Conservation (phyloP, 1,140 invertebrate species). For the Callitettix versicolor region DNA sequence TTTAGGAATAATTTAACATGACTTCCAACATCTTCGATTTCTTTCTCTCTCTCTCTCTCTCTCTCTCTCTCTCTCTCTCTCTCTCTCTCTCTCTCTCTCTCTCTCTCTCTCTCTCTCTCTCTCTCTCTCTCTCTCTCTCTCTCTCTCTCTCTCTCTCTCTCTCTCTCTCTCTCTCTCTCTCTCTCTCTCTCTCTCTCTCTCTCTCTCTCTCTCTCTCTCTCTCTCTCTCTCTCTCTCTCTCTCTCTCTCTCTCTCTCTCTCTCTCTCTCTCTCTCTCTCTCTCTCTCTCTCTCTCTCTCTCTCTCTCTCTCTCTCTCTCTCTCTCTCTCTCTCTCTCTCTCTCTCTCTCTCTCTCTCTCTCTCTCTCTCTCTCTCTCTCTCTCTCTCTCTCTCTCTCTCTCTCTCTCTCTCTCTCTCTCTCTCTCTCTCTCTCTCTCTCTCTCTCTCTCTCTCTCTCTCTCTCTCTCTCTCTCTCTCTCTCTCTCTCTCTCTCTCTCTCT, state of each 20-base stretch:
- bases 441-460: neutral
- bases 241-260: slow-evolving; percentile 8
- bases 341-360: slow-evolving; percentile 4
- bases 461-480: neutral
- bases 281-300: slow-evolving; percentile 1
- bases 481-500: neutral
- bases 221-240: neutral
- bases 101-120: slow-evolving; percentile 15
- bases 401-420: neutral
- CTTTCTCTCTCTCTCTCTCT: slow-evolving; percentile 13
- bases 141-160: slow-evolving; percentile 15
- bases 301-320: neutral
- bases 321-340: neutral
- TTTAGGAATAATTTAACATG: neutral
- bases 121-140: slow-evolving; percentile 15
- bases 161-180: slow-evolving; percentile 17
- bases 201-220: slow-evolving; percentile 4
- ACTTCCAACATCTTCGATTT: neutral
- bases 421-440: neutral
- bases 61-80: slow-evolving; percentile 15
- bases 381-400: neutral
- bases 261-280: neutral
- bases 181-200: slow-evolving; percentile 16
- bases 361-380: slow-evolving; percentile 1
- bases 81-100: slow-evolving; percentile 17